Percentiles rank a stretch among this genome's conserved stretches.
These are phyloP conservation scores for Leucophenga maculata DNA, from an alignment of 2,888 invertebrate species.

Conservation along the genomic window DNA sequence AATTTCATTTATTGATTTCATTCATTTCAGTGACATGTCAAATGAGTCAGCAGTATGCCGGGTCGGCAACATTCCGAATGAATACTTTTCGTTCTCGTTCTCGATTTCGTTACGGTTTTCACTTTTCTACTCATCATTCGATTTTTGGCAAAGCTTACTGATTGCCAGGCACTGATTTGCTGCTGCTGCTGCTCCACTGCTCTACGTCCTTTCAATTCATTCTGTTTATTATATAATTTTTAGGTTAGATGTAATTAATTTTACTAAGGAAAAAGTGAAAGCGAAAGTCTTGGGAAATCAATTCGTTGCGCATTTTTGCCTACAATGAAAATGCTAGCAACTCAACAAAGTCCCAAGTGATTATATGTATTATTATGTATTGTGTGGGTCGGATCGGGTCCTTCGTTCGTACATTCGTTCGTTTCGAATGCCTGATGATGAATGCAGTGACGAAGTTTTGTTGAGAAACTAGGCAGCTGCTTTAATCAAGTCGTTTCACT, in stretches of 20 bases:
- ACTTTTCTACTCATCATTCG: not conserved
- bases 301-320: slow-evolving; percentile 37
- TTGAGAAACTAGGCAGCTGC: not conserved
- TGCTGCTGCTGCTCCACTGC: slow-evolving; percentile 45
- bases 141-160: not conserved
- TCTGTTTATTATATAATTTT: slow-evolving; percentile 42
- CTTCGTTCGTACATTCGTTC: slow-evolving; percentile 22
- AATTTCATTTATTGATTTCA: slow-evolving; percentile 64
- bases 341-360: slow-evolving; percentile 47
- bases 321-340: slow-evolving; percentile 22
- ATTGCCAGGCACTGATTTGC: slow-evolving; percentile 29
- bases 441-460: not conserved
- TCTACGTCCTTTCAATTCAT: slow-evolving; percentile 25
- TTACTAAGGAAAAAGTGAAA: slow-evolving; percentile 35
- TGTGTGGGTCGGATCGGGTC: slow-evolving; percentile 27
- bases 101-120: slow-evolving; percentile 3
- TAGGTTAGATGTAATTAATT: slow-evolving; percentile 61
- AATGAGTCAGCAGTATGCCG: slow-evolving; percentile 53
- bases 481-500: slow-evolving; percentile 6
- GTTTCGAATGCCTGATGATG: not conserved
- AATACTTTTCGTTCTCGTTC: not conserved
- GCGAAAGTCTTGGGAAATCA: slow-evolving; percentile 63
- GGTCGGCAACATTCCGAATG: not conserved
- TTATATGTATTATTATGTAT: slow-evolving; percentile 34
- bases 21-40: slow-evolving; percentile 56